These are phyloP conservation scores for Drosophila histrio DNA, from an alignment of 2,888 invertebrate species.

Conservation along the genomic window DNA sequence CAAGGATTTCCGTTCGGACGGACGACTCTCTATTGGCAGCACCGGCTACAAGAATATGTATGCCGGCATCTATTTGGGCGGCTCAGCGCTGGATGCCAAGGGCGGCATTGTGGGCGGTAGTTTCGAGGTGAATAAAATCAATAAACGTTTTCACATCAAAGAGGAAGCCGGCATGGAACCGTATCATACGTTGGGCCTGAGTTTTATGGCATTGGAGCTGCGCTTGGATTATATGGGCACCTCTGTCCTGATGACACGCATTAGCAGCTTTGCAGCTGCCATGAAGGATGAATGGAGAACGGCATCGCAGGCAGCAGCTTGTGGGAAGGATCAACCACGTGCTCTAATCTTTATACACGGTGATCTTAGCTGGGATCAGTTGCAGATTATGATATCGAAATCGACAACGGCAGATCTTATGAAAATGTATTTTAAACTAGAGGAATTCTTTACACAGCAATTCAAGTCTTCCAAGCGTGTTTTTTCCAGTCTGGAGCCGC, in stretches of 20 bases:
- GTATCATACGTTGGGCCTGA: constrained; percentile 92
- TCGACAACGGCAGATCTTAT: constrained; percentile 98
- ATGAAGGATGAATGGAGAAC: constrained; percentile 95
- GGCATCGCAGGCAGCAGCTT: constrained; percentile 66
- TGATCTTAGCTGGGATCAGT: constrained; percentile 96
- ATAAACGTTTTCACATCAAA: constrained; percentile 94
- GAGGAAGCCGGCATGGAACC: constrained; percentile 96
- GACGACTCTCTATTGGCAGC: constrained; percentile 96
- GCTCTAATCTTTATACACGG: constrained; percentile 96
- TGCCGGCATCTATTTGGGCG: constrained; percentile 93
- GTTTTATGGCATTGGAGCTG: constrained; percentile 93
- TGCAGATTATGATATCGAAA: constrained; percentile 98
- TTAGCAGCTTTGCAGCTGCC: constrained; percentile 91
- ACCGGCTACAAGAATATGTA: constrained; percentile 97
- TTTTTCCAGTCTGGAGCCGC: constrained; percentile 89
- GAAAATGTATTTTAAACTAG: constrained; percentile 98
- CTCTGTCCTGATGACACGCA: constrained; percentile 94
- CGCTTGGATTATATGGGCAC: constrained; percentile 99
- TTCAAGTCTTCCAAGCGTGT: constrained; percentile 97
- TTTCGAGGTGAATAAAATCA: constrained; percentile 94
- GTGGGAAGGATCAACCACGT: constrained; percentile 84
- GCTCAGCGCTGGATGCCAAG: constrained; percentile 96
- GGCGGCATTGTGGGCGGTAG: constrained; percentile 99
- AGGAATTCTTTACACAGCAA: constrained; percentile 99
- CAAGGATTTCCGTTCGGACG: constrained; percentile 95